These are phyloP conservation scores for Leucophora obtusa DNA, from an alignment of 2,888 invertebrate genomes.

Conservation along the genomic window DNA sequence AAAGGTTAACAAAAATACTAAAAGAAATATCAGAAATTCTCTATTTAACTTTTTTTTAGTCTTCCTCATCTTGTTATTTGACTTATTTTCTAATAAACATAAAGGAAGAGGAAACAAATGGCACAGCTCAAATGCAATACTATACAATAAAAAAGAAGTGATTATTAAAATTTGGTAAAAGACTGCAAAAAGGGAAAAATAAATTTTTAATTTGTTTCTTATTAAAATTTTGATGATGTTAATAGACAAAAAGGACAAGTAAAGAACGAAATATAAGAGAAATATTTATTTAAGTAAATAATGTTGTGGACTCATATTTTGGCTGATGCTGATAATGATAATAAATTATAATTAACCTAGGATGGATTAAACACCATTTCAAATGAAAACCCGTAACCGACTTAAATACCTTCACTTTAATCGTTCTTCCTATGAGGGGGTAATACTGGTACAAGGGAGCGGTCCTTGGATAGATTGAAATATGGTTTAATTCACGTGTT, in stretches of 20 bases:
- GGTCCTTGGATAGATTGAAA: too few relatives aligned
- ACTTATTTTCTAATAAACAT: conserved; percentile 27
- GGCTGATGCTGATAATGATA: too few relatives aligned
- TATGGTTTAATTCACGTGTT: too few relatives aligned
- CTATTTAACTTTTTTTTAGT: conserved; percentile 17
- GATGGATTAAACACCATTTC: too few relatives aligned
- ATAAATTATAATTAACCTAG: too few relatives aligned
- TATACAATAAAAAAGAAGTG: background rate
- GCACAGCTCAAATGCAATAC: conserved; percentile 19
- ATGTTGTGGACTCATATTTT: too few relatives aligned
- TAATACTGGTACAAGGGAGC: too few relatives aligned
- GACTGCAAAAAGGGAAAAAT: conserved; percentile 17
- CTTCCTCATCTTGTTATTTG: conserved; percentile 20
- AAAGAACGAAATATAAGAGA: background rate
- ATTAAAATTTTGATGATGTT: conserved; percentile 19
- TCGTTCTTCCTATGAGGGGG: too few relatives aligned
- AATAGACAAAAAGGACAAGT: conserved; percentile 8
- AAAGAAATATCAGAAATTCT: conserved; percentile 1
- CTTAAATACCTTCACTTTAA: too few relatives aligned
- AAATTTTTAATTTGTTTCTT: conserved; percentile 36
- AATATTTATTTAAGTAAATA: too few relatives aligned
- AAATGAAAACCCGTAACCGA: too few relatives aligned
- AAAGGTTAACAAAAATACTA: background rate
- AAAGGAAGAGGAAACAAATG: conserved; percentile 20
- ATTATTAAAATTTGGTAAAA: conserved; percentile 33